Evolutionary conservation across 2,888 invertebrate genomes (phyloP).

Genomic region (Eurytoma adleriae): DNA sequence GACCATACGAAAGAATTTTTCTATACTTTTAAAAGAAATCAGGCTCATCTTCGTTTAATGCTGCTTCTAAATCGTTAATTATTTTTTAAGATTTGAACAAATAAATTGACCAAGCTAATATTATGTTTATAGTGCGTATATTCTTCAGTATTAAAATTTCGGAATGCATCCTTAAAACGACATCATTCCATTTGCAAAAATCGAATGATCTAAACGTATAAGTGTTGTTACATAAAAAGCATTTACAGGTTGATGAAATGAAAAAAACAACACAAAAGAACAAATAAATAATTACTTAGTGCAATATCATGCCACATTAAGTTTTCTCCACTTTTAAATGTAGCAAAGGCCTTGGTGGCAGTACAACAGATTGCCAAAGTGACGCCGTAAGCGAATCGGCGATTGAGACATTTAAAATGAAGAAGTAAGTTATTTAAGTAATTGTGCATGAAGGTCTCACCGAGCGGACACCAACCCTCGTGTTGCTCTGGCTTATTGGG

Average conservation of each 20-base stretch:
- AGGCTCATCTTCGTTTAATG: no score
- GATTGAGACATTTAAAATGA: conserved; percentile 21
- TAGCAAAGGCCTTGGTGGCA: neutral
- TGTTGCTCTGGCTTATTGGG: conserved; percentile 93
- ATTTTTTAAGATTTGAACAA: no score
- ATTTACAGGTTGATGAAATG: neutral
- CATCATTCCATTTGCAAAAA: neutral
- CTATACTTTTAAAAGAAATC: no score
- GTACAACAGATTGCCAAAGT: neutral
- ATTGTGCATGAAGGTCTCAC: conserved; percentile 79
- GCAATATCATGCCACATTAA: conserved; percentile 25
- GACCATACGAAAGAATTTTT: no score
- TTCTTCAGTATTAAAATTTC: neutral
- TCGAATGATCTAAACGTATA: neutral
- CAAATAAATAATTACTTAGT: neutral
- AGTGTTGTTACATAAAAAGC: neutral
- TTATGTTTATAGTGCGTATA: no score
- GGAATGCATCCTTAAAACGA: neutral
- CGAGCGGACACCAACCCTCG: conserved; percentile 93
- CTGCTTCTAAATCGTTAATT: no score
- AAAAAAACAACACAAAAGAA: neutral
- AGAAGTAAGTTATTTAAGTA: conserved; percentile 53
- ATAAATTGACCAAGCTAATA: no score
- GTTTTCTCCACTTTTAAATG: conserved; percentile 2
- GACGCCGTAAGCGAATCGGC: neutral